These are phyloP conservation scores for Agrochola litura DNA, from an alignment of 2,888 invertebrate genomes.

Conservation along the genomic window DNA sequence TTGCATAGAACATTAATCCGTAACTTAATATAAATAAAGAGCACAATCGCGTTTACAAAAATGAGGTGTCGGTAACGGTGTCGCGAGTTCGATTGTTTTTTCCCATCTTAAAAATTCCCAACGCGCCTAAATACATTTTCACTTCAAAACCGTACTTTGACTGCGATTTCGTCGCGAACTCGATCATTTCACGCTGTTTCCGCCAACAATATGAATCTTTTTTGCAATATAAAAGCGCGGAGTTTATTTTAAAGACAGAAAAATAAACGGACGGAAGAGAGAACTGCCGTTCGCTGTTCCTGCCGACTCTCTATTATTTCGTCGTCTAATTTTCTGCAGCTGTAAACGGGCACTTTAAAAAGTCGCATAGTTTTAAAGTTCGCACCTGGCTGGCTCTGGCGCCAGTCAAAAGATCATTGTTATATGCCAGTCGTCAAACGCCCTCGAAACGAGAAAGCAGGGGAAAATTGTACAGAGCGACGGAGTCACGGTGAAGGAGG, in stretches of 20 bases:
- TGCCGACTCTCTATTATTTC: conserved; percentile 68
- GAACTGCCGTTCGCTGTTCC: conserved; percentile 44
- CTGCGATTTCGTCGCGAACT: conserved; percentile 49
- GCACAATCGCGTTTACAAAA: too few species aligned
- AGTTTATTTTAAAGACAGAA: conserved; percentile 50
- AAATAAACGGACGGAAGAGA: conserved; percentile 36
- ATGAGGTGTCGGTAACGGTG: too few species aligned
- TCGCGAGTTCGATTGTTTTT: too few species aligned
- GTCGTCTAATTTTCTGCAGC: conserved; percentile 78
- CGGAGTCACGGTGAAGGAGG: conserved; percentile 70
- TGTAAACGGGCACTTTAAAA: conserved; percentile 76
- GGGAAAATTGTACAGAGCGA: conserved; percentile 51
- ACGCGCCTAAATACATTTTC: too few species aligned
- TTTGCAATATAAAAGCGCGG: conserved; percentile 29
- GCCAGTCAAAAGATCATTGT: conserved; percentile 87
- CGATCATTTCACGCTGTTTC: conserved; percentile 40
- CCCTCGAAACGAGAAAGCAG: conserved; percentile 75
- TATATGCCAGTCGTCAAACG: conserved; percentile 76
- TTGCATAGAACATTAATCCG: too few species aligned
- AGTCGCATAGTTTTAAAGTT: conserved; percentile 74
- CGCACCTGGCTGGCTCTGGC: conserved; percentile 71
- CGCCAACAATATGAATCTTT: conserved; percentile 48
- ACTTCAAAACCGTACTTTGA: conserved; percentile 21
- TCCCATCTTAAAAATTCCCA: too few species aligned
- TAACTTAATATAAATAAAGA: too few species aligned